phyloP scores from a whole-genome alignment of 2,113 vertebrate species.

The human region DNA sequence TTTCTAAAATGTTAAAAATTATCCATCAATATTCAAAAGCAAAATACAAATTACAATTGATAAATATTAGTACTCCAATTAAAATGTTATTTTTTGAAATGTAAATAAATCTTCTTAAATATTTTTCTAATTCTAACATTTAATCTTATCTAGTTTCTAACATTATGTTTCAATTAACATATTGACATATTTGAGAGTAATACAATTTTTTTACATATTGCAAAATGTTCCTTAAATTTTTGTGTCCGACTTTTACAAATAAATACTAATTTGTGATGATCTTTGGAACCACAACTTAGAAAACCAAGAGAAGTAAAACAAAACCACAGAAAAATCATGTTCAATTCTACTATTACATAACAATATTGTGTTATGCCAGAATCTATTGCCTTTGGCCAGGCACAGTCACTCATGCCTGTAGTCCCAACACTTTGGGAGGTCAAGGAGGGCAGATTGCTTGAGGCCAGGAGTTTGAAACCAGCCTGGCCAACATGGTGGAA shows the following conservation, averaged over 20 bases:
- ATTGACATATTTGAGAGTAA: not conserved
- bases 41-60: not conserved
- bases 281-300: not conserved
- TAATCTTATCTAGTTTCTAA: not conserved
- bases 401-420: too few species aligned
- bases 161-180: not conserved
- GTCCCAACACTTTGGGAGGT: too few species aligned
- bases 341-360: not conserved
- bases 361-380: not conserved
- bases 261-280: not conserved
- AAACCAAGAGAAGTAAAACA: not conserved
- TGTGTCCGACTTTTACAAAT: not conserved
- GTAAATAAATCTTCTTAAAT: not conserved
- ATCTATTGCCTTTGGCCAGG: not conserved
- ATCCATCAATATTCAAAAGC: not conserved
- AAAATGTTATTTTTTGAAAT: not conserved
- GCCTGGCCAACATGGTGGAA: too few species aligned
- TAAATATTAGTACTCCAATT: not conserved
- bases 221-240: not conserved
- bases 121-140: not conserved
- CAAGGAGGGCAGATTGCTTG: too few species aligned
- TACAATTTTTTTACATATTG: not conserved
- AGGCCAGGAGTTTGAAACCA: too few species aligned
- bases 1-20: not conserved
- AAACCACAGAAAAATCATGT: not conserved